Percentiles rank a stretch among this genome's conserved stretches.
Conservation (phyloP, 92 coral and sea anemone genomes). For the Paragorgia papillata region DNA sequence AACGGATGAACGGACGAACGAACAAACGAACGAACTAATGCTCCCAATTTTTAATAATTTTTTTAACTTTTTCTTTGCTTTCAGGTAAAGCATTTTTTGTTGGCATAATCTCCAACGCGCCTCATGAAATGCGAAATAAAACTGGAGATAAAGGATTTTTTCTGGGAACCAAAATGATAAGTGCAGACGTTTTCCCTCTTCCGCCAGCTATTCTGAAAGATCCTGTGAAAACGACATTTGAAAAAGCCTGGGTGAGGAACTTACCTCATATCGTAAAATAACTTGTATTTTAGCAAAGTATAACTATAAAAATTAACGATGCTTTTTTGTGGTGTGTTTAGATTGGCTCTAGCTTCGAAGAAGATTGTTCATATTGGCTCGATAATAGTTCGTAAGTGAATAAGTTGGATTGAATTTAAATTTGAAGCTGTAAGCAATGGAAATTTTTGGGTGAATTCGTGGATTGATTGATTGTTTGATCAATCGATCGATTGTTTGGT, state of each 20-base stretch:
- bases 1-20: too few relatives aligned
- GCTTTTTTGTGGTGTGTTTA: neutral
- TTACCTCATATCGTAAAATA: neutral
- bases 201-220: slow-evolving; percentile 4
- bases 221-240: slow-evolving; percentile 29
- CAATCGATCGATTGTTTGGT: too few relatives aligned
- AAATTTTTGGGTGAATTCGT: too few relatives aligned
- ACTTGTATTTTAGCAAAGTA: neutral
- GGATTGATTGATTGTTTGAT: too few relatives aligned
- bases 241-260: slow-evolving; percentile 20
- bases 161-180: slow-evolving; percentile 22
- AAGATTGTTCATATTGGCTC: slow-evolving; percentile 30
- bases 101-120: slow-evolving; percentile 28
- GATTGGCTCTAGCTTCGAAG: neutral
- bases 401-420: neutral
- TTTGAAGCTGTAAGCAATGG: too few relatives aligned
- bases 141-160: slow-evolving; percentile 2
- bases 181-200: neutral
- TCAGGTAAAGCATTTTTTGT: slow-evolving; percentile 30
- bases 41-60: too few relatives aligned
- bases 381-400: slow-evolving; percentile 36
- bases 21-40: too few relatives aligned
- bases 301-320: too few relatives aligned
- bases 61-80: too few relatives aligned
- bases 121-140: slow-evolving; percentile 24